Base-by-base conservation (phyloP, 2,888 invertebrate species). In the Argyresthia albistria region DNA sequence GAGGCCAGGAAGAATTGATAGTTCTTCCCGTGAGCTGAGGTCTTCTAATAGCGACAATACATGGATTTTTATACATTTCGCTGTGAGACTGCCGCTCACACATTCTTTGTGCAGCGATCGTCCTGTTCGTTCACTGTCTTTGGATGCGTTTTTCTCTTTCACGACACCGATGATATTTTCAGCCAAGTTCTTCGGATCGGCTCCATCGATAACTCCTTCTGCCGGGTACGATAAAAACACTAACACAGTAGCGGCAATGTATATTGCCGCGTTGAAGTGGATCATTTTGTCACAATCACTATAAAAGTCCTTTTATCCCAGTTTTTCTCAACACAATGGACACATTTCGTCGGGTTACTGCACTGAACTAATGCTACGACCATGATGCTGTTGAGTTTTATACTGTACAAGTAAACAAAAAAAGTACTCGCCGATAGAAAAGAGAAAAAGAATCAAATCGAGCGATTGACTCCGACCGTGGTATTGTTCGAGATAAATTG, bases 11-110 rank as follows among this genome's bases (percentile, higher is more conserved):
- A 94, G 66, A 10, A 95, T 88, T 56, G 88, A 89, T 6, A 93
- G 88, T 70, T 93, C 91, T 61, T 91, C 90, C 59, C 91, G 90
- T 66, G 93, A 92, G 60, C 92, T 91, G 37, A 95, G 67, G 49
- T 91, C 91, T 67, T 95, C 95, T 57, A 95, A 88, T 65, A 95
- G 91, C 4, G 93, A 92, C 1, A 94, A 90, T 47, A 93, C 90
- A 63, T 95, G 94, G 56, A 95, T 81, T 69, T 95, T 95, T 43
- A 95, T 77, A 66, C 95, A 95, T 67, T 93, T 93, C 25, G 92
- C 87, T 69, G 92, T 93, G 0, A 87, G 60, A 35, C 73, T 69
- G 46, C 72, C 76, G 43, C 69, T 77, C 58, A 56, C 57, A 43
- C 87, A 87, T 60, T 87, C 87, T 55, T 80, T 86, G 35, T 82